These are phyloP conservation scores for Phaenicophaeus curvirostris DNA, from an alignment of 2,797 vertebrate genomes.

Conservation along the genomic window DNA sequence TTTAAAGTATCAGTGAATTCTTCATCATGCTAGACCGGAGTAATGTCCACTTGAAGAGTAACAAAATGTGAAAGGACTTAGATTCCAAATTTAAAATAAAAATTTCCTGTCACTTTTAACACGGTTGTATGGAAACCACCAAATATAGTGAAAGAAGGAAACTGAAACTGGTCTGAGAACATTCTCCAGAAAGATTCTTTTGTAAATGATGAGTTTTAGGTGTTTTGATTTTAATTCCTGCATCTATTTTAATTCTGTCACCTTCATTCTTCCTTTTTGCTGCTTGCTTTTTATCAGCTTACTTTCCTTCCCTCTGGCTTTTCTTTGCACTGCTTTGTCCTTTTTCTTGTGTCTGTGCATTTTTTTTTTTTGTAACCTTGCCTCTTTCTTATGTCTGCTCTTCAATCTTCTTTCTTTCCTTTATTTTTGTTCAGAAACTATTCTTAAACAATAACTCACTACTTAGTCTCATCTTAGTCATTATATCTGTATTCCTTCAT, in stretches of 20 bases:
- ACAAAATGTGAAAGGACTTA: not conserved
- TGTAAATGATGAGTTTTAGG: not conserved
- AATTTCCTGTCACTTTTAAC: not conserved
- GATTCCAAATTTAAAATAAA: not conserved
- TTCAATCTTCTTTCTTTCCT: not conserved
- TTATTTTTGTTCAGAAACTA: not conserved
- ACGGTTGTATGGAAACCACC: not conserved
- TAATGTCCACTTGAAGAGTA: not conserved
- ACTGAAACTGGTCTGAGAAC: not conserved
- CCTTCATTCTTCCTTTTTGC: slow-evolving; percentile 7
- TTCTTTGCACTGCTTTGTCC: not conserved
- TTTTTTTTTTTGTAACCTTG: not conserved
- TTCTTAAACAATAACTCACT: not conserved
- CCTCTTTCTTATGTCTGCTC: not conserved
- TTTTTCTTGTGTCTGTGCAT: not conserved
- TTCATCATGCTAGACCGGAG: not conserved
- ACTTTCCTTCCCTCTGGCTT: not conserved
- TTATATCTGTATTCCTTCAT: not conserved
- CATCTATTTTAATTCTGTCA: not conserved
- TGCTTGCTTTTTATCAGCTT: slow-evolving; percentile 6
- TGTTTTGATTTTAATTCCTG: not conserved
- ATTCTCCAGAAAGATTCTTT: not conserved
- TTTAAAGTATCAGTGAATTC: not conserved
- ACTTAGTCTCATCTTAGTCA: not conserved
- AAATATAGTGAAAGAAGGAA: not conserved